Evolutionary conservation across 2,888 invertebrate species (phyloP), one percentile per base, ranked within the genome.

Genomic region (Troides aeacus): DNA sequence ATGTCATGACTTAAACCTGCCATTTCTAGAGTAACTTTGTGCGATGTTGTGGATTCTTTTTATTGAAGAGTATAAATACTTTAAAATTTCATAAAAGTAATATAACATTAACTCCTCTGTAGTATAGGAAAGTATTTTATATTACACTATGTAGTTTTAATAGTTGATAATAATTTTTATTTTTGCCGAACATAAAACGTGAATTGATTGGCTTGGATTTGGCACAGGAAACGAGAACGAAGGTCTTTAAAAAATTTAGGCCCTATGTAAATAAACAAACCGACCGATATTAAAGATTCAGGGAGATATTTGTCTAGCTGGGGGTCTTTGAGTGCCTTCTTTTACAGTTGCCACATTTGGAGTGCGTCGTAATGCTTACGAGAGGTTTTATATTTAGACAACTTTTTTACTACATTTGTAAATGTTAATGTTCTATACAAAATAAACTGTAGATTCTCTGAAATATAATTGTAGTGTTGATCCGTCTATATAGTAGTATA

Each of bases 221-320:
- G 67, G 66, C 71, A 71, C 71, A 30, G 56, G 15, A n/a, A 36
- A 30, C 36, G 66, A 58, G 24, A 56, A 59, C 21, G 50, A 62
- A 58, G 42, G 62, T 68, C 36, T 70, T 62, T 62, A 57, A 66
- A 71, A 21, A 69, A 74, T 73, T 66, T 71, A 65, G 70, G 60
- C 72, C 66, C 71, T 72, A 74, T 74, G 73, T 69, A 73, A 75
- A 75, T 75, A 81, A 80, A 83, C 78, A 81, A 80, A 83, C 78
- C 78, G 79, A 78, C 74, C 74, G 71, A 75, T 76, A 78, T 87
- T 80, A 87, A 88, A 86, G 85, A 88, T 88, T 88, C 82, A 87
- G 78, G 75, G 78, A 76, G 75, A 81, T 82, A 81, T 86, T 83
- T 80, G 80, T 77, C 76, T 83, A 81, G 84, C 80, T 80, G 81